Evolutionary conservation across 2,113 vertebrate genomes (phyloP).

Genomic region (Galemys pyrenaicus): DNA sequence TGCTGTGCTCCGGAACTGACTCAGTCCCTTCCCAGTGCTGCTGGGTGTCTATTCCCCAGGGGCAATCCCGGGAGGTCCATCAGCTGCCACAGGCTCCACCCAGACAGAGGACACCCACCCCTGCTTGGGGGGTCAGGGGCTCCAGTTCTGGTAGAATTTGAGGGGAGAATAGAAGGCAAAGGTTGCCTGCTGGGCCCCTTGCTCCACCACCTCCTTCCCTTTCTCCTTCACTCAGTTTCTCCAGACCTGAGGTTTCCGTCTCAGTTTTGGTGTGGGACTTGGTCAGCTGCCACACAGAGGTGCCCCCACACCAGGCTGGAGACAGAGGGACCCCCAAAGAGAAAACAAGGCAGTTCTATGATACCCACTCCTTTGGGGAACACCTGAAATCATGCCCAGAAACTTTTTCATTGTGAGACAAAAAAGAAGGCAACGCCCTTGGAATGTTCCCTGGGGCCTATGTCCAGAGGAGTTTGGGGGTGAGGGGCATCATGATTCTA

Average conservation of each 20-base stretch:
- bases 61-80: slow-evolving; percentile 63
- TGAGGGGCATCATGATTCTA: background rate
- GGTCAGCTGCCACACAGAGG: background rate
- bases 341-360: background rate
- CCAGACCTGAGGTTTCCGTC: background rate
- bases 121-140: background rate
- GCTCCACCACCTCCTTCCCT: background rate
- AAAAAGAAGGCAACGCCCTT: background rate
- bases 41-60: slow-evolving; percentile 43
- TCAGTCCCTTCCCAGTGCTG: slow-evolving; percentile 65
- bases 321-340: background rate
- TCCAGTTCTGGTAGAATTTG: background rate
- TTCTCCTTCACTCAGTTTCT: background rate
- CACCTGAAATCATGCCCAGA: background rate
- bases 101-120: slow-evolving; percentile 17
- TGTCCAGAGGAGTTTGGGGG: background rate
- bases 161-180: background rate
- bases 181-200: background rate
- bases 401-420: background rate
- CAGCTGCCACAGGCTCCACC: slow-evolving; percentile 42
- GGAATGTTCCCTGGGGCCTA: background rate
- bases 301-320: background rate
- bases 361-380: background rate
- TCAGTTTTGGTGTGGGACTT: background rate
- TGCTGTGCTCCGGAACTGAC: slow-evolving; percentile 71